Evolutionary conservation across 35 echinoderm and acorn worm genomes (phyloP).

Genomic region (Amphiura filiformis): DNA sequence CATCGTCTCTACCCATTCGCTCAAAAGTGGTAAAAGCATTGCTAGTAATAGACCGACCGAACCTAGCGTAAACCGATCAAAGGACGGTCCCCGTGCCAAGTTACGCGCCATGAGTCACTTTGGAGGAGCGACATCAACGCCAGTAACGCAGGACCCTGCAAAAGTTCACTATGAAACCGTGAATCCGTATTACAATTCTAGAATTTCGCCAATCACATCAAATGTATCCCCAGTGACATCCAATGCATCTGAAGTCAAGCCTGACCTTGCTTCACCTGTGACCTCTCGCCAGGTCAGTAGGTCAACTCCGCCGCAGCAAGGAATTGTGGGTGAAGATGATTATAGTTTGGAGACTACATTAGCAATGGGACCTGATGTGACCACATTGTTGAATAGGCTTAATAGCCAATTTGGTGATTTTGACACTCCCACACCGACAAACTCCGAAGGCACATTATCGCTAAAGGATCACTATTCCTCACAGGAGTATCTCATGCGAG

Average conservation of each 20-base stretch:
- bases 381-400: slow-evolving; percentile 15
- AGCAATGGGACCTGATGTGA: slow-evolving; percentile 33
- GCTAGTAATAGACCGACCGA: background rate
- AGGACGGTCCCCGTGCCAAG: slow-evolving; percentile 16
- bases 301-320: background rate
- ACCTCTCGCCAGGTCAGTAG: background rate
- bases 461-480: slow-evolving; percentile 33
- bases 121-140: slow-evolving; percentile 28
- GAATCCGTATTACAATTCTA: background rate
- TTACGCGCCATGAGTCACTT: slow-evolving; percentile 21
- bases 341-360: background rate
- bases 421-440: background rate
- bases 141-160: background rate
- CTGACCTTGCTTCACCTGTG: slow-evolving; percentile 17
- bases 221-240: background rate
- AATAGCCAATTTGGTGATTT: slow-evolving; percentile 19
- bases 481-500: slow-evolving; percentile 43
- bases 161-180: background rate
- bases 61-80: background rate
- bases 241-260: background rate
- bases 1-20: slow-evolving; percentile 92
- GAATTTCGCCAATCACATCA: background rate
- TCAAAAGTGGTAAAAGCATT: slow-evolving; percentile 29
- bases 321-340: background rate
- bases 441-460: slow-evolving; percentile 19